Evolutionary conservation across 2,888 invertebrate species (phyloP), one percentile per base, ranked within the genome.

Genomic region (Amphipoea oculea): DNA sequence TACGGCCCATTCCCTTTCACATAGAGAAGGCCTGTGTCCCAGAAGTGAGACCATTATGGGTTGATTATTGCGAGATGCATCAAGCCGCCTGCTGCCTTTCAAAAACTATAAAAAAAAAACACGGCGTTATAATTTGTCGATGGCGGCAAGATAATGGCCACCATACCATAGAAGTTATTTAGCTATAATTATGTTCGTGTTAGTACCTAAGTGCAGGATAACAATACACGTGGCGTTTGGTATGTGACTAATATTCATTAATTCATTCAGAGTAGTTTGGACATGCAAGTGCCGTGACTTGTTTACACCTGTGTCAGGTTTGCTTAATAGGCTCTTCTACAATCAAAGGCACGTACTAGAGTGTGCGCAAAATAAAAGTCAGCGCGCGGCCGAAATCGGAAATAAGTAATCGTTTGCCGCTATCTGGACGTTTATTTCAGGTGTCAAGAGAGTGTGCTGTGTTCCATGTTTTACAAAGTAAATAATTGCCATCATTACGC

Each of bases 211-310:
- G 65, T 42, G 12, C 1, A 82, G 45, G 45, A 80, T 62, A 80
- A 80, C 51, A 42, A 4, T n/a, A 51, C 82, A 80, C 82, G 83
- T 82, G 76, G 14, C 36, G n/a, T 45, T 20, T 12, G 20, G 36
- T 60, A 36, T 36, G 67, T 82, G 67, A 62, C 51, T 66, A 29
- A 45, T 63, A 67, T 23, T 36, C 48, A 51, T 67, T 12, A 45
- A 40, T 62, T 54, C 45, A 75, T 75, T 4, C 11, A 36, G 2
- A 23, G 42, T 82, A 40, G 45, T 62, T 80, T 40, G 45, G 76
- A 62, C 36, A 67, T 9, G 67, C 45, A 54, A 45, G 82, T 42
- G 51, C 14, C 0, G 23, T 60, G 20, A 11, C 36, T 66, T 73
- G 51, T 82, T 66, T 42, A 73, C 57, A 79, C 74, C 74, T 82